These are phyloP conservation scores for Drosophila saltans DNA, from an alignment of 1,140 invertebrate species.

Conservation along the genomic window DNA sequence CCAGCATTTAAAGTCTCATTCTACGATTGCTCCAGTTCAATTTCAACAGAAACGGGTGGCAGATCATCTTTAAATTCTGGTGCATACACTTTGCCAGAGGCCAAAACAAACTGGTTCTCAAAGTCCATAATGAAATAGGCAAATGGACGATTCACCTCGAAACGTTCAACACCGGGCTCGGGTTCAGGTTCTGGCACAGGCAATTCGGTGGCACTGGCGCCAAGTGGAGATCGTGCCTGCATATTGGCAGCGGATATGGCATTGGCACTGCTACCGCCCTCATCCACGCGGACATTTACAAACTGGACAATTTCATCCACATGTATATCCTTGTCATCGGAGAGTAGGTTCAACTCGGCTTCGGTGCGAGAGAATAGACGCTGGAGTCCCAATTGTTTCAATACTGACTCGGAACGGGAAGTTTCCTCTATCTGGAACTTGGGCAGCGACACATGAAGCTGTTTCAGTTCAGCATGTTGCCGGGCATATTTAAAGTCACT, in stretches of 20 bases:
- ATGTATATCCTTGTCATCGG: conserved; percentile 84
- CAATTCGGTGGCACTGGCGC: conserved; percentile 28
- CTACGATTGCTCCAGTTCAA: conserved; percentile 73
- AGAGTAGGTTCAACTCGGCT: conserved; percentile 85
- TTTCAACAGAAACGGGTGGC: conserved; percentile 62
- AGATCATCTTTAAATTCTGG: conserved; percentile 74
- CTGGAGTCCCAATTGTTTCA: conserved; percentile 84
- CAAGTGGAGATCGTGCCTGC: conserved; percentile 47
- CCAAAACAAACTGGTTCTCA: conserved; percentile 86
- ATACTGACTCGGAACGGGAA: conserved; percentile 72
- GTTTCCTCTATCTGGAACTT: conserved; percentile 80
- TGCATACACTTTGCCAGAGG: conserved; percentile 86
- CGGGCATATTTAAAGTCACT: conserved; percentile 58
- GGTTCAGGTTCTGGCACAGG: conserved; percentile 61
- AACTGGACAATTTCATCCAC: conserved; percentile 87
- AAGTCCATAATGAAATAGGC: conserved; percentile 88
- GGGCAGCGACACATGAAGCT: conserved; percentile 71
- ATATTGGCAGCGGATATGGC: conserved; percentile 58
- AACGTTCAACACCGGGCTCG: conserved; percentile 77
- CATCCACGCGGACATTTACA: conserved; percentile 86
- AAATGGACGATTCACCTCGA: conserved; percentile 87
- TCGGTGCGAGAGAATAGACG: conserved; percentile 85
- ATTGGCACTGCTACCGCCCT: conserved; percentile 74
- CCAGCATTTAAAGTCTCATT: too few relatives aligned
- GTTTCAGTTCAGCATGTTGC: conserved; percentile 37